Evolutionary conservation across 2,888 invertebrate genomes (phyloP).

Genomic region (Pyrocoelia pectoralis): DNA sequence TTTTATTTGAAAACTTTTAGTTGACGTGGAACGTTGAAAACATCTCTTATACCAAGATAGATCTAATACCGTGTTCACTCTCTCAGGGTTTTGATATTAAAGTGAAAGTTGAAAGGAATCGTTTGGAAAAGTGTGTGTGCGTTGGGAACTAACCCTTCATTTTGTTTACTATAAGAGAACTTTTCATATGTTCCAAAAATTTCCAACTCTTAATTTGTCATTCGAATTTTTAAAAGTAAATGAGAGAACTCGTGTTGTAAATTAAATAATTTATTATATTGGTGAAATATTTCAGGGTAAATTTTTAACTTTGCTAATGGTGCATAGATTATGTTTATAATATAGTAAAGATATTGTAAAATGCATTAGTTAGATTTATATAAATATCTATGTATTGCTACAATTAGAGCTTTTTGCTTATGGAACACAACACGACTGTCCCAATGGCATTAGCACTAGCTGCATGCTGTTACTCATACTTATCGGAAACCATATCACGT

Average conservation of each 20-base stretch:
- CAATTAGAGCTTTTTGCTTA: constrained; percentile 59
- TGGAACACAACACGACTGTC: constrained; percentile 60
- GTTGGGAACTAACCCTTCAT: background rate
- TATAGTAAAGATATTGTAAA: constrained; percentile 33
- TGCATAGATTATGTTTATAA: constrained; percentile 37
- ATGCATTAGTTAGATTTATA: constrained; percentile 48
- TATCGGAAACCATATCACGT: constrained; percentile 27
- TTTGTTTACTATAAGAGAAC: background rate
- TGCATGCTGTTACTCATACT: constrained; percentile 56
- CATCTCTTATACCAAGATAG: background rate
- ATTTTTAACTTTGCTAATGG: constrained; percentile 42
- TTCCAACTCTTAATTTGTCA: constrained; percentile 10
- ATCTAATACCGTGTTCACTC: constrained; percentile 21
- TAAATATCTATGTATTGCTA: constrained; percentile 54
- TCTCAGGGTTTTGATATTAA: constrained; percentile 24
- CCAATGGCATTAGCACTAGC: constrained; percentile 55
- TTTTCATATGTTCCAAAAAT: constrained; percentile 7
- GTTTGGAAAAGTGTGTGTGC: background rate
- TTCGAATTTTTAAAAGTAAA: background rate
- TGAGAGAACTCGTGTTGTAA: constrained; percentile 18
- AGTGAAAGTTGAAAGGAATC: constrained; percentile 7
- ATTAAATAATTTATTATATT: constrained; percentile 36
- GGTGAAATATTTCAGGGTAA: constrained; percentile 56
- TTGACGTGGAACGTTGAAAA: background rate
- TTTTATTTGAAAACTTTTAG: background rate